phyloP scores from a whole-genome alignment of 2,797 vertebrate genomes.

The Dendrocincla fuliginosa region DNA sequence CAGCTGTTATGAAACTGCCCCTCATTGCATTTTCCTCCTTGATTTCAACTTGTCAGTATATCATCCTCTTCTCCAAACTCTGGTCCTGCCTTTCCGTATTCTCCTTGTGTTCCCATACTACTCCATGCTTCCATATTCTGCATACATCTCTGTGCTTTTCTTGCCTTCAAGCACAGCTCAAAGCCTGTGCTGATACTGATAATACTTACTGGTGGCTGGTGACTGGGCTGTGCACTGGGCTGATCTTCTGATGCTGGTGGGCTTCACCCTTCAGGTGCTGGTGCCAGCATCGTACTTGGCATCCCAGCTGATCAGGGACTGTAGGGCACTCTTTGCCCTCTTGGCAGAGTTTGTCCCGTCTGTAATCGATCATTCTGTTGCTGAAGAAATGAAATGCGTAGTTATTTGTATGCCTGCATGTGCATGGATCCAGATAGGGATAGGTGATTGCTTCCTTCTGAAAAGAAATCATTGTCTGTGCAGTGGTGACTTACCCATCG shows the following conservation, averaged over 20 bases:
- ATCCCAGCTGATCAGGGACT: background rate
- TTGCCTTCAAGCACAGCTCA: background rate
- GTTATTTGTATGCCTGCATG: background rate
- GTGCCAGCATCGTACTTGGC: background rate
- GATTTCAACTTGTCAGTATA: background rate
- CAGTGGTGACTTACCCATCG: background rate
- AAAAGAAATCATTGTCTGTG: background rate
- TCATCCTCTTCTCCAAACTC: background rate
- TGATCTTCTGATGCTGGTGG: background rate
- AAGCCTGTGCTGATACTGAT: background rate
- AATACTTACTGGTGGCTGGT: background rate
- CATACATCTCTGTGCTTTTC: background rate
- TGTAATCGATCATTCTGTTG: background rate
- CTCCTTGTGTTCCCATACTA: background rate
- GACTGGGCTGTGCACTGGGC: background rate
- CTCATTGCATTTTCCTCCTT: background rate
- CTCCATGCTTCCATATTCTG: background rate
- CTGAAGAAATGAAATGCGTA: background rate
- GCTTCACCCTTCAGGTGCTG: background rate
- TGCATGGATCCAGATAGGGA: too few relatives aligned
- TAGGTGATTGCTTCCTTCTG: background rate
- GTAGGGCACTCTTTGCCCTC: background rate
- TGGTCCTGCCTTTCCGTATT: background rate
- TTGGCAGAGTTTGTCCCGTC: background rate
- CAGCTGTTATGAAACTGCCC: background rate